Evolutionary conservation across 2,113 vertebrate species (phyloP).

Genomic region (Pteronura brasiliensis): DNA sequence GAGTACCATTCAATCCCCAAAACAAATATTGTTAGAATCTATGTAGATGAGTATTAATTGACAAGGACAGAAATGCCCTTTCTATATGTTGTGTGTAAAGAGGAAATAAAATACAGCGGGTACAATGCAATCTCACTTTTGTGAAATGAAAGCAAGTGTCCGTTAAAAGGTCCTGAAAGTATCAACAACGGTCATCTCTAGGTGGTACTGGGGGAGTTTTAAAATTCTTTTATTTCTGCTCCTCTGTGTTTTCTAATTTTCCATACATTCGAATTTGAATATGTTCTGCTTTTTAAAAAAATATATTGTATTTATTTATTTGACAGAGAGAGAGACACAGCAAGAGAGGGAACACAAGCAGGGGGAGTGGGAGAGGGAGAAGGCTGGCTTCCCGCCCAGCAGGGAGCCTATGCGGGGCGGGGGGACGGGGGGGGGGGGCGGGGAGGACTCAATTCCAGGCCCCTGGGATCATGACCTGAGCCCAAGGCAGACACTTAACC

Average conservation of each 20-base stretch:
- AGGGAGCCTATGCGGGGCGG: no score
- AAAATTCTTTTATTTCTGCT: background rate
- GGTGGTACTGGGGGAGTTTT: background rate
- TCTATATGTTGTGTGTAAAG: background rate
- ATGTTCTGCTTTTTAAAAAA: background rate
- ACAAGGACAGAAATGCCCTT: background rate
- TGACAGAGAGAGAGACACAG: no score
- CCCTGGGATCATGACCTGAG: no score
- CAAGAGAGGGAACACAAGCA: no score
- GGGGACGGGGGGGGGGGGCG: no score
- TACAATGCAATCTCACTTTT: background rate
- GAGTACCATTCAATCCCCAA: background rate
- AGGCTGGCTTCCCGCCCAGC: no score
- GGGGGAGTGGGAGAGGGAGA: no score
- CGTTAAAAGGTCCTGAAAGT: background rate
- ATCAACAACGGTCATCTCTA: background rate
- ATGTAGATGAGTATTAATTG: background rate
- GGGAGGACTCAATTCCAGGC: no score
- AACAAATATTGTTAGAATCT: background rate
- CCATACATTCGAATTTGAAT: background rate
- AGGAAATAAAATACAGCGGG: background rate
- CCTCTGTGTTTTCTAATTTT: background rate
- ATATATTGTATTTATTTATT: no score
- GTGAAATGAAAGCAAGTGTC: background rate
- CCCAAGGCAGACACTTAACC: no score